Evolutionary conservation across 2,888 invertebrate genomes (phyloP).

Genomic region (Thereva nobilitata): DNA sequence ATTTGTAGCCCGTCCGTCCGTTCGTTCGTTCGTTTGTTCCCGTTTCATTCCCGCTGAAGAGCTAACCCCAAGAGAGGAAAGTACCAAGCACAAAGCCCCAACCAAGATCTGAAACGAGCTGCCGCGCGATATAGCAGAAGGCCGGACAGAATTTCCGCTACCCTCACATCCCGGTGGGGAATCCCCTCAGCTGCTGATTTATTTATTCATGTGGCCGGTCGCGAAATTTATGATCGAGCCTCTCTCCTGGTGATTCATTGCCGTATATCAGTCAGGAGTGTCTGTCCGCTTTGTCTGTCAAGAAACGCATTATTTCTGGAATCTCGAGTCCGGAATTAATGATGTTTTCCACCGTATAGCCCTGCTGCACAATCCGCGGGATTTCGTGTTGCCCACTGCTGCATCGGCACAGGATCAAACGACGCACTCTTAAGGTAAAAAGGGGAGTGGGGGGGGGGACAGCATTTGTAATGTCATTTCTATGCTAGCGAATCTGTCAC

Average conservation of each 20-base stretch:
- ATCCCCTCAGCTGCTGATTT: conserved; percentile 8
- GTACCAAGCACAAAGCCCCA: not conserved
- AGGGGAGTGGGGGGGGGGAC: conserved; percentile 17
- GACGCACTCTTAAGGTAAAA: conserved; percentile 27
- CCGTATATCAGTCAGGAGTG: conserved; percentile 41
- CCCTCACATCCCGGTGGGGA: conserved; percentile 9
- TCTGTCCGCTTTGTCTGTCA: conserved; percentile 40
- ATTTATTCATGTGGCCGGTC: conserved; percentile 32
- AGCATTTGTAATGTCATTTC: conserved; percentile 24
- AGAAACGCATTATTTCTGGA: conserved; percentile 40
- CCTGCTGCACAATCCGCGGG: conserved; percentile 19
- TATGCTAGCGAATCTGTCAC: conserved; percentile 20
- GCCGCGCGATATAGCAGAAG: conserved; percentile 11
- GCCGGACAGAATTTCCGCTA: conserved; percentile 15
- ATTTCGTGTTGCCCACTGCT: conserved; percentile 1
- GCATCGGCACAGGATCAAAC: conserved; percentile 30
- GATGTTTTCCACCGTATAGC: not conserved
- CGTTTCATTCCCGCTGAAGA: not conserved
- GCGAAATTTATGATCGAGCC: conserved; percentile 39
- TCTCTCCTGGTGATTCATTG: conserved; percentile 39
- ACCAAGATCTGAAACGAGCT: conserved; percentile 1
- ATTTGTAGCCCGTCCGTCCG: not conserved
- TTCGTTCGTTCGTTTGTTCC: not conserved
- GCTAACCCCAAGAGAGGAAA: not conserved
- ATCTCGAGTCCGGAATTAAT: conserved; percentile 38